Percentiles rank a stretch among this genome's conserved stretches.
Conservation (phyloP, 2,888 invertebrate species). For the Drosophila nr. perissopoda region DNA sequence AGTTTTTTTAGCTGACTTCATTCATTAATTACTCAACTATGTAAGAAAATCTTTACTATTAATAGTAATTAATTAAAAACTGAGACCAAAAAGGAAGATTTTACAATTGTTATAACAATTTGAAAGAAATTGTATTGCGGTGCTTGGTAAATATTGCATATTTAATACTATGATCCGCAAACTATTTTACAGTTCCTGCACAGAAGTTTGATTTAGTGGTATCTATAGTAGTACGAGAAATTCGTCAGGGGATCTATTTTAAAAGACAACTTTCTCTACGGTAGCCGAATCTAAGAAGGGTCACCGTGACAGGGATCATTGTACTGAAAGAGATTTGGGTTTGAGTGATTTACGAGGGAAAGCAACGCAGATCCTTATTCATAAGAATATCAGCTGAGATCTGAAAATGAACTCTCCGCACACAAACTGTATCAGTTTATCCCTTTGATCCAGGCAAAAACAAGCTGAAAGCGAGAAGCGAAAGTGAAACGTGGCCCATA, state of each 20-base stretch:
- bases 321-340: constrained; percentile 43
- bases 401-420: constrained; percentile 13
- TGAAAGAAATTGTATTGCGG: too few relatives aligned
- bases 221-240: background rate
- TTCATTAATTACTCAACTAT: background rate
- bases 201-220: background rate
- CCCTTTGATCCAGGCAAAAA: constrained; percentile 37
- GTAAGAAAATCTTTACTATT: background rate
- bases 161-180: background rate
- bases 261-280: constrained; percentile 34
- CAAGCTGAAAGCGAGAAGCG: constrained; percentile 32
- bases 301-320: constrained; percentile 36
- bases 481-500: constrained; percentile 72
- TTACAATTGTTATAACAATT: background rate
- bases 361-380: constrained; percentile 28
- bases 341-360: constrained; percentile 73
- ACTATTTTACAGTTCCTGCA: background rate
- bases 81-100: too few relatives aligned
- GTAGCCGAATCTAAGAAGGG: constrained; percentile 31
- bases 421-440: constrained; percentile 37
- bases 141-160: too few relatives aligned
- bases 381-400: constrained; percentile 32
- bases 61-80: background rate
- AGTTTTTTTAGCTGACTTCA: background rate
- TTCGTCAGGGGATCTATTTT: constrained; percentile 19